These are phyloP conservation scores for Chelidonichthys spinosus DNA, from an alignment of 2,797 vertebrate genomes.

Conservation along the genomic window DNA sequence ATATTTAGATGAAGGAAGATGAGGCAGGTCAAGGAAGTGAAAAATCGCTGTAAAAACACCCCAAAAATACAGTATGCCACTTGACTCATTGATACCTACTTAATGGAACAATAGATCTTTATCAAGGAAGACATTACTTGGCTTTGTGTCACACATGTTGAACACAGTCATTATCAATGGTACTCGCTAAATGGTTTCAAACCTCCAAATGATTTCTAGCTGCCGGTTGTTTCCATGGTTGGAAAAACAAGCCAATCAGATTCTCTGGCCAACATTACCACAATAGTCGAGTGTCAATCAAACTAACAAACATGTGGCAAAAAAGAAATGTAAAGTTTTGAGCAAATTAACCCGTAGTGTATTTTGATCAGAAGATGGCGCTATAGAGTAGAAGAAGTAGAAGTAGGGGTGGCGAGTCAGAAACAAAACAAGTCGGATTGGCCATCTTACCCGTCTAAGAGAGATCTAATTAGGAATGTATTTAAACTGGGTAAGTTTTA, in stretches of 20 bases:
- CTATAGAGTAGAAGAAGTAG: not conserved
- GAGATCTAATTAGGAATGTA: not conserved
- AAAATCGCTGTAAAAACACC: not conserved
- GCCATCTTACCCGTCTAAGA: not conserved
- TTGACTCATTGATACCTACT: not conserved
- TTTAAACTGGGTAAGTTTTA: not conserved
- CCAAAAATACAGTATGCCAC: not conserved
- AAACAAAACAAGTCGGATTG: too few species aligned
- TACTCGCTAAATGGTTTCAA: not conserved
- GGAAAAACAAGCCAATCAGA: not conserved
- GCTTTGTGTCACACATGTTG: not conserved
- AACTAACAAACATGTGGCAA: not conserved
- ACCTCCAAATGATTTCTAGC: not conserved
- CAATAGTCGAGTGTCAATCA: not conserved
- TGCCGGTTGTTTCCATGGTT: not conserved
- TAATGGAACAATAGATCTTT: not conserved
- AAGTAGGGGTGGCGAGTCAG: too few species aligned
- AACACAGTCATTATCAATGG: not conserved
- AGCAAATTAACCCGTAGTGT: not conserved
- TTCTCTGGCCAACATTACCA: not conserved
- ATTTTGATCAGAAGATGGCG: not conserved
- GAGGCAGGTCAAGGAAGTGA: not conserved
- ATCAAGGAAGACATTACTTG: not conserved
- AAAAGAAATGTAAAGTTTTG: not conserved
- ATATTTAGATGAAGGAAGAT: not conserved